Percentiles rank a stretch among this genome's conserved stretches.
phyloP scores from a whole-genome alignment of 2,113 vertebrate species.

The Gobiocypris rarus region DNA sequence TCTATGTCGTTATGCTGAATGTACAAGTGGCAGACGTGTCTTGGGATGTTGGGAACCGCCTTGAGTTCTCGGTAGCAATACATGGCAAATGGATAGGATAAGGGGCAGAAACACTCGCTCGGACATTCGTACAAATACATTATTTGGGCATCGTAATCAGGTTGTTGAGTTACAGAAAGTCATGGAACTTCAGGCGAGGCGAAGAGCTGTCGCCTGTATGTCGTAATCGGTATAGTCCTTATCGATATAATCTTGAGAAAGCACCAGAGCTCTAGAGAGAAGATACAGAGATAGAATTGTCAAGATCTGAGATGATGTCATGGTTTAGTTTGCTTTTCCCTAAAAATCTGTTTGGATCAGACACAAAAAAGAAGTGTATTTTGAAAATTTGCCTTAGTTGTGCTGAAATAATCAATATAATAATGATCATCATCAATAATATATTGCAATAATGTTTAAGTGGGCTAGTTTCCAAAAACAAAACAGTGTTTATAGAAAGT shows the following conservation, averaged over 20 bases:
- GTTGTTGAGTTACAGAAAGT: constrained; percentile 62
- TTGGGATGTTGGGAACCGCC: constrained; percentile 77
- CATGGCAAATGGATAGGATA: constrained; percentile 78
- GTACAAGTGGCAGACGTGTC: constrained; percentile 78
- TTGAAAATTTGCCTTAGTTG: neutral
- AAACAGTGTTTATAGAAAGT: neutral
- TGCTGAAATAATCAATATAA: neutral
- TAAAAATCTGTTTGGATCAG: constrained; percentile 63
- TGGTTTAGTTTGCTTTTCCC: constrained; percentile 55
- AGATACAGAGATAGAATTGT: constrained; percentile 60
- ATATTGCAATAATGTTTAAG: neutral
- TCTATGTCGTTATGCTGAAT: constrained; percentile 83
- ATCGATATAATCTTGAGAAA: constrained; percentile 67
- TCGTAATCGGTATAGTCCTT: constrained; percentile 69
- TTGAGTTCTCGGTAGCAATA: constrained; percentile 81
- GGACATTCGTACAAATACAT: constrained; percentile 66
- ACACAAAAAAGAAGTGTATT: constrained; percentile 37
- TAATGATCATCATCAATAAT: neutral
- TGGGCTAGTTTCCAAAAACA: neutral
- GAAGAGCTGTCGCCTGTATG: constrained; percentile 61
- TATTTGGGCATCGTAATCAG: constrained; percentile 51
- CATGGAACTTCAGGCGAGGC: constrained; percentile 44
- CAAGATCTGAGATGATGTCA: constrained; percentile 65
- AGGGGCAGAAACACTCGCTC: constrained; percentile 80
- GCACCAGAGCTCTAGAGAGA: constrained; percentile 63